Conservation (phyloP, 2,888 invertebrate species). For the Axea sp. region DNA sequence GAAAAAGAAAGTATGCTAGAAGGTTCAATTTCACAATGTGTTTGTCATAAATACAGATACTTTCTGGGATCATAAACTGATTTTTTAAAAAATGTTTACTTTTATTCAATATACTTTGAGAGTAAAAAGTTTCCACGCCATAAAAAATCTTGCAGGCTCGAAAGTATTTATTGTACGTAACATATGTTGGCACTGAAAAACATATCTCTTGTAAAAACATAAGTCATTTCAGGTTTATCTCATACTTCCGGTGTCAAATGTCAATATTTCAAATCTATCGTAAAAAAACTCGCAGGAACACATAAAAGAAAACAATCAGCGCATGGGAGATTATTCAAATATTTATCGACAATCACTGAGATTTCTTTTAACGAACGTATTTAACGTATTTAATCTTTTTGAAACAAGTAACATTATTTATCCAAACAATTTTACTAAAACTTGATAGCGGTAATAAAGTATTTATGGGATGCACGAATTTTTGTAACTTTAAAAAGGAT, state of each 20-base stretch:
- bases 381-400: neutral
- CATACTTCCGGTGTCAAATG: constrained; percentile 43
- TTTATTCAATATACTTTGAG: constrained; percentile 29
- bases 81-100: constrained; percentile 24
- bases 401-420: constrained; percentile 4
- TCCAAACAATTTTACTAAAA: no score
- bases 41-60: constrained; percentile 27
- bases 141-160: constrained; percentile 33
- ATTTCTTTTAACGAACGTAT: constrained; percentile 2
- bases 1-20: constrained; percentile 4
- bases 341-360: constrained; percentile 21
- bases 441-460: no score
- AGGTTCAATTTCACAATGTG: constrained; percentile 8
- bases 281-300: constrained; percentile 7
- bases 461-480: no score
- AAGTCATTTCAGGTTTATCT: constrained; percentile 42
- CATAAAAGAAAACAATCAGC: constrained; percentile 33
- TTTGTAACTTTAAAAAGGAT: no score
- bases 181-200: constrained; percentile 34
- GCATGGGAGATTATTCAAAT: constrained; percentile 23
- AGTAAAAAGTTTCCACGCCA: constrained; percentile 29
- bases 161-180: constrained; percentile 37
- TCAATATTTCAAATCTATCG: constrained; percentile 34
- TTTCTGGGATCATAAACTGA: constrained; percentile 15
- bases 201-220: constrained; percentile 41